These are phyloP conservation scores for Alethe diademata DNA, from an alignment of 2,113 vertebrate species.

Conservation along the genomic window DNA sequence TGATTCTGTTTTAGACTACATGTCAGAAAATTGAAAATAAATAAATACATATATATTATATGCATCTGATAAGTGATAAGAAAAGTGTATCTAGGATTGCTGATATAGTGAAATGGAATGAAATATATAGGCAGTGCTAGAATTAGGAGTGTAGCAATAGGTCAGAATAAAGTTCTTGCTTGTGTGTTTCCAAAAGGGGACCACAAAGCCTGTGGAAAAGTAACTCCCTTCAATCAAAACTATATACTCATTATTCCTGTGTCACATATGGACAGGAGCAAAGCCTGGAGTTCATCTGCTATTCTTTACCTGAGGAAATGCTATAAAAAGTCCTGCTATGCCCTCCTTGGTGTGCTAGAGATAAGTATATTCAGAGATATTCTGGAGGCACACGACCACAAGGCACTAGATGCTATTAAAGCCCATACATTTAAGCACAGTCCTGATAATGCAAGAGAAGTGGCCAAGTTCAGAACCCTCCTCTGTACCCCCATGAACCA, in stretches of 20 bases:
- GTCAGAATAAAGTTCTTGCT: background rate
- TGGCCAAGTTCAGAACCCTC: background rate
- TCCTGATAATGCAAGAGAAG: background rate
- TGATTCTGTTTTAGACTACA: background rate
- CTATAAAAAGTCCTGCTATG: background rate
- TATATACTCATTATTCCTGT: background rate
- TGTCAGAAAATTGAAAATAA: background rate
- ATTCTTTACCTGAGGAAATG: background rate
- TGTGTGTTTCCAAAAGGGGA: background rate
- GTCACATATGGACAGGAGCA: background rate
- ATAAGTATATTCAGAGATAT: background rate
- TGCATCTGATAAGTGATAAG: background rate
- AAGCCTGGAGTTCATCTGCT: background rate
- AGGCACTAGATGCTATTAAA: background rate
- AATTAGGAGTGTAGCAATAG: background rate
- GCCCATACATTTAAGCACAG: background rate
- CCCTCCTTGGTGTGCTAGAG: background rate
- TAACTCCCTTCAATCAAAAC: background rate
- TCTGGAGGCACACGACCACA: background rate
- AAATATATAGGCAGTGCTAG: background rate
- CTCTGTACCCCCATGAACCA: background rate
- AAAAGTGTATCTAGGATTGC: background rate
- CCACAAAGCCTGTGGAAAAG: background rate
- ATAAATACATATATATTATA: background rate
- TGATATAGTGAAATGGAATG: background rate